Evolutionary conservation across 2,888 invertebrate species (phyloP).

Genomic region (Platycheirus rosarum): DNA sequence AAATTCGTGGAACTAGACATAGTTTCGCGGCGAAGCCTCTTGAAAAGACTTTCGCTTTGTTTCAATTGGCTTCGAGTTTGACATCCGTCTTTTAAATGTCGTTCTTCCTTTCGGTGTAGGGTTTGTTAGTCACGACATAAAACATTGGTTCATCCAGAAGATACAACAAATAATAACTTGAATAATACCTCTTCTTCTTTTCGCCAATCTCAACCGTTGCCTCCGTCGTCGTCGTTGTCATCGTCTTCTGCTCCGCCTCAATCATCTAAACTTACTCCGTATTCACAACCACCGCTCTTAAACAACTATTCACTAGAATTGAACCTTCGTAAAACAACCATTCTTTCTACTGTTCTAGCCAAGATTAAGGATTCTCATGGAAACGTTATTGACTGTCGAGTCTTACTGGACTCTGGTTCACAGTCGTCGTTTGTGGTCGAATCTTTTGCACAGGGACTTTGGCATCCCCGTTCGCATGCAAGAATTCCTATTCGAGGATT

Average conservation of each 20-base stretch:
- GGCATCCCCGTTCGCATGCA: too few species aligned
- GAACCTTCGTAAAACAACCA: conserved; percentile 4
- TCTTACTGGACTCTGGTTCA: too few species aligned
- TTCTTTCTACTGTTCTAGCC: conserved; percentile 22
- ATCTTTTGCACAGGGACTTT: conserved; percentile 16
- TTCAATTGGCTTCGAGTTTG: conserved; percentile 41
- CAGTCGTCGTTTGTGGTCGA: too few species aligned
- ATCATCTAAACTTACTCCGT: too few species aligned
- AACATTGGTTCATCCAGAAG: conserved; percentile 20
- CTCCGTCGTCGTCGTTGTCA: too few species aligned
- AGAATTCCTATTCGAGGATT: conserved; percentile 15
- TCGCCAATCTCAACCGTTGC: not conserved
- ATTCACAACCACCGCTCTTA: too few species aligned
- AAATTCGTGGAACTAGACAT: conserved; percentile 1
- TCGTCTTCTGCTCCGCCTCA: not conserved
- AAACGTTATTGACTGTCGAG: conserved; percentile 21
- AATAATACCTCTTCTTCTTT: not conserved
- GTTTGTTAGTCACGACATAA: conserved; percentile 15
- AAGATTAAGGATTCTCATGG: conserved; percentile 17
- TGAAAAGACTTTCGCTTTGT: conserved; percentile 7
- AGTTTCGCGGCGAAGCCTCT: conserved; percentile 4
- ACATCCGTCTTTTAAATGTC: too few species aligned
- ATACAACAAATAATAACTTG: conserved; percentile 1
- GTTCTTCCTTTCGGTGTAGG: conserved; percentile 3
- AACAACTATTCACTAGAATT: too few species aligned